phyloP scores from a whole-genome alignment of 2,113 vertebrate genomes.

The Pterophyllum scalare region DNA sequence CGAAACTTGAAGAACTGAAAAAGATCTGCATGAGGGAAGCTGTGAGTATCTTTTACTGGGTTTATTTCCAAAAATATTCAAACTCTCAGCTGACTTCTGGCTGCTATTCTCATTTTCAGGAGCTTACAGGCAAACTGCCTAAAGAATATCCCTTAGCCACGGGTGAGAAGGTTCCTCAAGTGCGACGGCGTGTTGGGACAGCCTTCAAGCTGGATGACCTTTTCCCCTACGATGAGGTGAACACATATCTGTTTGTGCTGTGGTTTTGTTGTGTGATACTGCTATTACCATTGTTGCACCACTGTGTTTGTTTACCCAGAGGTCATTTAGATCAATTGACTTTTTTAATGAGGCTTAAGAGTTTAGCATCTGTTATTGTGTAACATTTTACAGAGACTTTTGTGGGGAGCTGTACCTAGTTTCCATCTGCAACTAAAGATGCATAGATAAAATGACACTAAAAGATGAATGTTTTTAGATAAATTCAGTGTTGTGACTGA shows the following conservation, averaged over 20 bases:
- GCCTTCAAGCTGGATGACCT: conserved; percentile 91
- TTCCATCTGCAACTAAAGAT: not conserved
- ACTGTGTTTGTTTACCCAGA: conserved; percentile 14
- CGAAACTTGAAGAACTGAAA: conserved; percentile 93
- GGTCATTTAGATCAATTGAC: not conserved
- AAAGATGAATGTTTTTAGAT: not conserved
- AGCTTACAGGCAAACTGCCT: conserved; percentile 91
- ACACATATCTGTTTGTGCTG: not conserved
- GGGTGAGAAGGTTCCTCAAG: conserved; percentile 89
- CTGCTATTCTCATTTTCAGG: conserved; percentile 77
- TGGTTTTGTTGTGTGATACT: not conserved
- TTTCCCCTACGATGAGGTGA: conserved; percentile 88
- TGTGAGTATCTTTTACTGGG: conserved; percentile 79
- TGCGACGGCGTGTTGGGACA: conserved; percentile 89
- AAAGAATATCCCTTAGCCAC: conserved; percentile 90
- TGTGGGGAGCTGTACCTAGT: not conserved
- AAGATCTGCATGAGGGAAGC: conserved; percentile 94
- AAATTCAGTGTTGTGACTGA: not conserved
- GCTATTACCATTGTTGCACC: not conserved
- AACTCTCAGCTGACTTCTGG: conserved; percentile 5
- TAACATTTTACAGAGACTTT: not conserved
- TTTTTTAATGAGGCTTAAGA: not conserved
- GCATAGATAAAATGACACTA: not conserved
- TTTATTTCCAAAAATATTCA: not conserved
- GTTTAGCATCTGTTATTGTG: not conserved